phyloP scores from a whole-genome alignment of 2,113 vertebrate species.

The Antigone vipio region DNA sequence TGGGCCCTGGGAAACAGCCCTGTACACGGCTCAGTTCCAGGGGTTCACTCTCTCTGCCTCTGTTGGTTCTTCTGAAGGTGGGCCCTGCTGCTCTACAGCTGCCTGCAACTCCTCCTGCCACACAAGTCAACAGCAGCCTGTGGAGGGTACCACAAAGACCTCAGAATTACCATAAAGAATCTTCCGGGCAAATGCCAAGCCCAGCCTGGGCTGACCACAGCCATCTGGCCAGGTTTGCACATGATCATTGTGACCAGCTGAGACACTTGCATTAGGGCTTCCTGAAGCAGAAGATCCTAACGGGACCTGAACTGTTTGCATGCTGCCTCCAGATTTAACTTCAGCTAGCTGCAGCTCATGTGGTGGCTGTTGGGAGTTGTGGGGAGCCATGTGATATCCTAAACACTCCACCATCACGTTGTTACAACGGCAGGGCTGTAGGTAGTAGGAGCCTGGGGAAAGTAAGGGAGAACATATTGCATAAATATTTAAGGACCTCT shows the following conservation, averaged over 20 bases:
- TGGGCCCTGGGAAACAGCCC: neutral
- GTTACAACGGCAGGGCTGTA: neutral
- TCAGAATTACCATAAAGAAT: neutral
- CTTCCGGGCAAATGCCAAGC: constrained; percentile 11
- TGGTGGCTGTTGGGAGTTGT: neutral
- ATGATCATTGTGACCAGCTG: neutral
- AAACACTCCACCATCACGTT: neutral
- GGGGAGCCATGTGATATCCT: neutral
- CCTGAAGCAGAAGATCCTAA: neutral
- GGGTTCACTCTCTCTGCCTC: neutral
- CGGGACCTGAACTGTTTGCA: neutral
- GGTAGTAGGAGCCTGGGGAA: neutral
- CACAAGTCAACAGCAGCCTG: neutral
- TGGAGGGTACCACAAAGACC: neutral
- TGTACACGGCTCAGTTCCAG: neutral
- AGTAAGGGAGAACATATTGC: neutral
- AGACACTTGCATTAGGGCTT: neutral
- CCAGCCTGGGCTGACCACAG: neutral
- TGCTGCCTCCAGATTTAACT: neutral
- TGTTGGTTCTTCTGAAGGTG: neutral
- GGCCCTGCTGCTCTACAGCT: neutral
- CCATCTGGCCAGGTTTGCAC: neutral
- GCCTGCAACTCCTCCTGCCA: neutral
- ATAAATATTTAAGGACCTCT: neutral
- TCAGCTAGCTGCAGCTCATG: neutral